Conservation (phyloP, 2,113 vertebrate species). For the Salvelinus fontinalis region DNA sequence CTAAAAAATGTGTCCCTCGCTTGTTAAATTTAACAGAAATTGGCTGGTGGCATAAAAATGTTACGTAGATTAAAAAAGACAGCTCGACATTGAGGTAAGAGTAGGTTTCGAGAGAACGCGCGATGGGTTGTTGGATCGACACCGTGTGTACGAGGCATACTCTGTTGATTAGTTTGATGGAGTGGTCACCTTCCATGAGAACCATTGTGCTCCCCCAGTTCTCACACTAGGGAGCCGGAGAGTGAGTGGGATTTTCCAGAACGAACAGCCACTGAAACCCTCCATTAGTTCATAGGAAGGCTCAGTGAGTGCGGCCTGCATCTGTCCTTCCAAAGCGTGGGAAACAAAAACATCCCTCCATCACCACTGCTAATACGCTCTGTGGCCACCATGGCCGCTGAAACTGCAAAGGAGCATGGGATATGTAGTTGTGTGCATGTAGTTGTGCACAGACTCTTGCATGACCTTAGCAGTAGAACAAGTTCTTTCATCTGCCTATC, state of each 20-base stretch:
- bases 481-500: not conserved
- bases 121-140: constrained; percentile 3
- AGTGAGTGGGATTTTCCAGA: constrained; percentile 44
- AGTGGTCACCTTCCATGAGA: constrained; percentile 24
- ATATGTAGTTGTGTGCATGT: constrained; percentile 26
- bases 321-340: constrained; percentile 29
- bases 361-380: not conserved
- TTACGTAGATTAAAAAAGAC: constrained; percentile 13
- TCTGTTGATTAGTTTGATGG: constrained; percentile 1
- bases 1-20: constrained; percentile 56
- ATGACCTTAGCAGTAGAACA: not conserved
- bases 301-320: constrained; percentile 27
- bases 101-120: constrained; percentile 27
- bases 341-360: constrained; percentile 46
- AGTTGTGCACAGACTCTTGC: not conserved
- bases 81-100: constrained; percentile 15
- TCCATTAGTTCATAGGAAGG: constrained; percentile 46
- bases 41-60: constrained; percentile 37
- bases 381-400: constrained; percentile 3
- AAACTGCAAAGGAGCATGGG: constrained; percentile 20
- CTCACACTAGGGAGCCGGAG: constrained; percentile 24
- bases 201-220: constrained; percentile 5
- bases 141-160: not conserved
- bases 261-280: constrained; percentile 10
- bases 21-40: constrained; percentile 65